phyloP scores from a whole-genome alignment of 2,888 invertebrate genomes.

The Lydus trimaculatus region DNA sequence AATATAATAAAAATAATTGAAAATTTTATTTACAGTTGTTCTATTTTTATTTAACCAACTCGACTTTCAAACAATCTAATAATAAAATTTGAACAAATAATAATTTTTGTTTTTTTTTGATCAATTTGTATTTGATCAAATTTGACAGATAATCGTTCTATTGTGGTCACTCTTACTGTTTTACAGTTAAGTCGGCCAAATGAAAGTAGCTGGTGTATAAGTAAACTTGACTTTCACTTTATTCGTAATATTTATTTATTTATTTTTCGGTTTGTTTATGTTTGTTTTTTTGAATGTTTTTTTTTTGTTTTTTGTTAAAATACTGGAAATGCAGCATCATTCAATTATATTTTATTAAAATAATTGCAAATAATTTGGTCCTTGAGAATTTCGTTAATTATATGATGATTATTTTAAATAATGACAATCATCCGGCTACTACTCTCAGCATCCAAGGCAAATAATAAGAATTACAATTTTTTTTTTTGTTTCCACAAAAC shows the following conservation, averaged over 20 bases:
- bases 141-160: background rate
- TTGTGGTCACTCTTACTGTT: background rate
- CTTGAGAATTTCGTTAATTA: slow-evolving; percentile 1
- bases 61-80: background rate
- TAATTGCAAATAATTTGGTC: background rate
- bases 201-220: background rate
- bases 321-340: background rate
- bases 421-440: background rate
- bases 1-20: too few relatives aligned
- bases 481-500: background rate
- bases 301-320: background rate
- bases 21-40: background rate
- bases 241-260: background rate
- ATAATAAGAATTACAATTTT: background rate
- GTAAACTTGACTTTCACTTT: background rate
- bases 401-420: slow-evolving; percentile 3
- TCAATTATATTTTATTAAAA: background rate
- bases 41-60: background rate
- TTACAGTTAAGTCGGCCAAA: background rate
- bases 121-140: background rate
- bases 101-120: too few relatives aligned
- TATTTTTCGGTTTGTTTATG: background rate
- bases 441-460: background rate
- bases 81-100: too few relatives aligned
- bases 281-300: background rate